Evolutionary conservation across 2,888 invertebrate genomes (phyloP), one percentile per base, ranked within the genome.

Genomic region (Prenolepis imparis): DNA sequence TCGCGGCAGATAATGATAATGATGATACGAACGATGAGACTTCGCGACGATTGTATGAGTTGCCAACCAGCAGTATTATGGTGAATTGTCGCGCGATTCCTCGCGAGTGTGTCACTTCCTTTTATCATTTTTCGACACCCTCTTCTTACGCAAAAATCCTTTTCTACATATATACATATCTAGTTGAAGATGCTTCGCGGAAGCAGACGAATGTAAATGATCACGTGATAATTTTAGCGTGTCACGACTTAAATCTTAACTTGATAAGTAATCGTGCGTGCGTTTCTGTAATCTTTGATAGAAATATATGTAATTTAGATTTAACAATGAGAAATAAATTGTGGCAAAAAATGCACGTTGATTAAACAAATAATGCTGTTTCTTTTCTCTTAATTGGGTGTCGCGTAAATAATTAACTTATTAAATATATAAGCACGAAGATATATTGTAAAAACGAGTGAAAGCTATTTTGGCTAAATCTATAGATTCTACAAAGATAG

Each of bases 241-340:
- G 36, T 15, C 36, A 36, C 21, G 11, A 57, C 36, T 36, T 24
- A 57, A 24, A 55, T 21, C 21, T 11, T 12, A 52, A 52, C 11
- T 24, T 55, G 36, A 55, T 70, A 24, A 55, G 36, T 8, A 36
- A 57, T 55, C 18, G 24, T 15, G 15, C 21, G 48, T 52, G 21
- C 21, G 15, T 57, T 72, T 57, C 24, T 24, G 6, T 39, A 57
- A 72, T 72, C n/a, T 11, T 18, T 18, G 72, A 68, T 68, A 52
- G 8, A 55, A 57, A 52, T n/a, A 52, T 36, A 24, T n/a, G 55
- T 36, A n/a, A 57, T 57, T 57, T 57, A 57, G 11, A 72, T 21
- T 52, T 21, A 55, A 32, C 5, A 24, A 36, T 57, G 18, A 57
- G 0, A 72, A 24, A 24, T 55, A 24, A 36, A 57, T 36, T 6